A percentile compares a stretch with the other conserved stretches of the same genome.
phyloP scores from a whole-genome alignment of 1,140 invertebrate species.

The Heliothis virescens region DNA sequence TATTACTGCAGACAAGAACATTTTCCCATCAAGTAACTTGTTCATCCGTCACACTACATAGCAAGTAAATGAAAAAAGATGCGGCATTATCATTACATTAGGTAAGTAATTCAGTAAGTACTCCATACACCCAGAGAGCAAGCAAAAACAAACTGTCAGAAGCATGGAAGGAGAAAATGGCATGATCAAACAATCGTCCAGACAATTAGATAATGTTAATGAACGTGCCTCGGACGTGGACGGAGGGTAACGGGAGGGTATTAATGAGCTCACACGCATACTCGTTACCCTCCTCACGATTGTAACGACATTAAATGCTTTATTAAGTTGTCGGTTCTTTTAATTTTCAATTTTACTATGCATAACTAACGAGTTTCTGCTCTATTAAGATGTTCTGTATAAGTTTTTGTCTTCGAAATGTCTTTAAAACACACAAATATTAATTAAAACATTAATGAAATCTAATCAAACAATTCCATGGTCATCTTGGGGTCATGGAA shows the following conservation, averaged over 20 bases:
- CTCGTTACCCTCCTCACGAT: slow-evolving; percentile 24
- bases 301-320: slow-evolving; percentile 39
- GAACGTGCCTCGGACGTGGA: slow-evolving; percentile 30
- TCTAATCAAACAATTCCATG: no score
- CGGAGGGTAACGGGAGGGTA: not conserved
- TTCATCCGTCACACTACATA: no score
- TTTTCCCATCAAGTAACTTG: no score
- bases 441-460: no score
- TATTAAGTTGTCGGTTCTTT: slow-evolving; percentile 23
- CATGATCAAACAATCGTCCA: slow-evolving; percentile 35
- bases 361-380: not conserved
- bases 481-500: no score
- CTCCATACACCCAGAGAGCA: not conserved
- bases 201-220: slow-evolving; percentile 55
- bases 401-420: no score
- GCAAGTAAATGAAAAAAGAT: no score
- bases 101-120: not conserved
- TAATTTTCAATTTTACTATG: slow-evolving; percentile 14
- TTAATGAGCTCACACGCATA: slow-evolving; percentile 48
- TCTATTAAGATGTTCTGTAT: no score
- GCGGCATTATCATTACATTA: not conserved
- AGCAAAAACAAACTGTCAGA: slow-evolving; percentile 16
- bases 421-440: no score
- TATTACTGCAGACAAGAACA: no score
- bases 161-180: slow-evolving; percentile 14